Conservation (phyloP, 2,113 vertebrate species). For the Cebidichthys violaceus region DNA sequence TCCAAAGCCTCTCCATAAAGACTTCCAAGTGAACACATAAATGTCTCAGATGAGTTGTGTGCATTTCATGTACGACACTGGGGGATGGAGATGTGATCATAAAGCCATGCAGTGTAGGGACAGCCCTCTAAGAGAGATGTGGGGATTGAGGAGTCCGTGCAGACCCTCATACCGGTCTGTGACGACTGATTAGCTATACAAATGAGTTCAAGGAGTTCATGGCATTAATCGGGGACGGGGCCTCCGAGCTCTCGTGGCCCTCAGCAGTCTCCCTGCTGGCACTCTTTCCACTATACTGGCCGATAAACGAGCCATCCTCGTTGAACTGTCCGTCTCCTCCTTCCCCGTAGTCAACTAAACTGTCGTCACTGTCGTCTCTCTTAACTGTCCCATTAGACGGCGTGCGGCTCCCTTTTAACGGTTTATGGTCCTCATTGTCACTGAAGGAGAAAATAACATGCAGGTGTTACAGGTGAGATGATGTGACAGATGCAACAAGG, state of each 20-base stretch:
- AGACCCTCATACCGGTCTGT: conserved; percentile 17
- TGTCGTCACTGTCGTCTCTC: conserved; percentile 97
- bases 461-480: conserved; percentile 83
- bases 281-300: conserved; percentile 97
- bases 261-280: conserved; percentile 90
- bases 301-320: conserved; percentile 99
- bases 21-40: conserved; percentile 17
- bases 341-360: conserved; percentile 99
- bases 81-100: conserved; percentile 42
- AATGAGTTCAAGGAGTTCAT: conserved; percentile 94
- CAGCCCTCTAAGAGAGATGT: conserved; percentile 30
- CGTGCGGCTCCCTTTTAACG: conserved; percentile 95
- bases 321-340: conserved; percentile 98
- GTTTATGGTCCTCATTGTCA: conserved; percentile 98
- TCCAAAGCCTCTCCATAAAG: conserved; percentile 21
- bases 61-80: conserved; percentile 18
- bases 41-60: conserved; percentile 13
- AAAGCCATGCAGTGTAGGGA: conserved; percentile 67
- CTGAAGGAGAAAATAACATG: conserved; percentile 89
- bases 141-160: conserved; percentile 55
- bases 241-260: conserved; percentile 96
- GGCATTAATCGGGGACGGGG: conserved; percentile 95
- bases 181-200: conserved; percentile 84
- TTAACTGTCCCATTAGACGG: conserved; percentile 97
- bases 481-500: conserved; percentile 69